Conservation (phyloP, 2,797 vertebrate genomes). For the Lagorchestes hirsutus region DNA sequence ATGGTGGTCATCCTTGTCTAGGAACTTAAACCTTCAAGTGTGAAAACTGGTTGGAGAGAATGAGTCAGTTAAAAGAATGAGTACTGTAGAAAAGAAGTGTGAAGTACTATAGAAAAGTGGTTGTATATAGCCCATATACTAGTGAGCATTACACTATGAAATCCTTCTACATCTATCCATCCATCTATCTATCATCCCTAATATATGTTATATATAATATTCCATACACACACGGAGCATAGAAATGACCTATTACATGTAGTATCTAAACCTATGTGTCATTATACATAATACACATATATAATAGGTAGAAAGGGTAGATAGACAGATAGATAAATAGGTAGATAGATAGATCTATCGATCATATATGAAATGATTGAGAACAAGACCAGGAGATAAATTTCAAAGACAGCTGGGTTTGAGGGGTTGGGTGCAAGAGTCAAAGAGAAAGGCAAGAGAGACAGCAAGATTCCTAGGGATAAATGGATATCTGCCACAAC, state of each 20-base stretch:
- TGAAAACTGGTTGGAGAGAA: too few species aligned
- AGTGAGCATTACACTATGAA: too few species aligned
- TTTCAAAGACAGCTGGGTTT: background rate
- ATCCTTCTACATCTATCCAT: too few species aligned
- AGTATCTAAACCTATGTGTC: background rate
- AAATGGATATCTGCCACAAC: too few species aligned
- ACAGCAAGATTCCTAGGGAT: too few species aligned
- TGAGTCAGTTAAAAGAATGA: too few species aligned
- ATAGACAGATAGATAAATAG: background rate
- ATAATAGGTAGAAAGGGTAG: background rate
- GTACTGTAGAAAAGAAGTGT: too few species aligned
- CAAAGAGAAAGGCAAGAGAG: background rate
- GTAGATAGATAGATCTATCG: background rate
- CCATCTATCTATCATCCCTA: background rate
- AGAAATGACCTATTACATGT: too few species aligned
- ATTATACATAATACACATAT: background rate
- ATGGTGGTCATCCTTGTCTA: background rate
- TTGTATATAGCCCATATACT: too few species aligned
- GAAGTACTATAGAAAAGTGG: too few species aligned
- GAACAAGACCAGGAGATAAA: background rate
- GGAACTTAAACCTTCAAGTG: background rate
- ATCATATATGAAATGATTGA: background rate
- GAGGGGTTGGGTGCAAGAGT: background rate
- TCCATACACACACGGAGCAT: background rate
- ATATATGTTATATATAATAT: background rate